These are phyloP conservation scores for Cepaea nemoralis DNA, from an alignment of 1,140 invertebrate species.

Conservation along the genomic window DNA sequence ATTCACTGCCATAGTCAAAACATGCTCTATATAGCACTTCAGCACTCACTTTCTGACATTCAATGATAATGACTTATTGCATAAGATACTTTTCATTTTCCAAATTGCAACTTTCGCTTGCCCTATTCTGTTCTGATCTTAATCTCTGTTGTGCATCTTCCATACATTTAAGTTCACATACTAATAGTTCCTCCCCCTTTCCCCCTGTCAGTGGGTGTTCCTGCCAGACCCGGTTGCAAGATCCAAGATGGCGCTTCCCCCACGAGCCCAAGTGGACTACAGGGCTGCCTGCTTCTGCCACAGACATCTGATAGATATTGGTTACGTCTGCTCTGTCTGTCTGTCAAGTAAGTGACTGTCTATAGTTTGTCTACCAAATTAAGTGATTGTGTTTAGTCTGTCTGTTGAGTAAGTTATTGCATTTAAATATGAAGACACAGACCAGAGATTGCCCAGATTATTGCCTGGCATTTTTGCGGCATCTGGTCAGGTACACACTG, in stretches of 20 bases:
- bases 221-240: conserved; percentile 86
- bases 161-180: too few relatives aligned
- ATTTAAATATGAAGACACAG: too few relatives aligned
- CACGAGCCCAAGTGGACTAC: conserved; percentile 92
- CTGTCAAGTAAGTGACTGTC: conserved; percentile 91
- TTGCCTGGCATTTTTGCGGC: not conserved
- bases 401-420: not conserved
- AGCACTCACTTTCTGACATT: too few relatives aligned
- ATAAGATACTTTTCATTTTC: too few relatives aligned
- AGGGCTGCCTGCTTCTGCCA: conserved; percentile 98
- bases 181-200: too few relatives aligned
- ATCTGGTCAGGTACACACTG: not conserved
- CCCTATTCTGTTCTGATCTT: too few relatives aligned
- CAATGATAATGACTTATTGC: too few relatives aligned
- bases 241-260: conserved; percentile 87
- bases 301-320: conserved; percentile 93
- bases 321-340: conserved; percentile 97
- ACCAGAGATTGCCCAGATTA: not conserved
- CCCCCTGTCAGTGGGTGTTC: conserved; percentile 97
- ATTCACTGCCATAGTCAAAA: too few relatives aligned
- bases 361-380: too few relatives aligned
- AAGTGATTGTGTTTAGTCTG: not conserved
- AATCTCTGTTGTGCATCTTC: too few relatives aligned
- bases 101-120: too few relatives aligned
- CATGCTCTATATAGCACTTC: too few relatives aligned